Evolutionary conservation across 2,113 vertebrate genomes (phyloP), one percentile per base, ranked within the genome.

Genomic region (Pleuronectes platessa): DNA sequence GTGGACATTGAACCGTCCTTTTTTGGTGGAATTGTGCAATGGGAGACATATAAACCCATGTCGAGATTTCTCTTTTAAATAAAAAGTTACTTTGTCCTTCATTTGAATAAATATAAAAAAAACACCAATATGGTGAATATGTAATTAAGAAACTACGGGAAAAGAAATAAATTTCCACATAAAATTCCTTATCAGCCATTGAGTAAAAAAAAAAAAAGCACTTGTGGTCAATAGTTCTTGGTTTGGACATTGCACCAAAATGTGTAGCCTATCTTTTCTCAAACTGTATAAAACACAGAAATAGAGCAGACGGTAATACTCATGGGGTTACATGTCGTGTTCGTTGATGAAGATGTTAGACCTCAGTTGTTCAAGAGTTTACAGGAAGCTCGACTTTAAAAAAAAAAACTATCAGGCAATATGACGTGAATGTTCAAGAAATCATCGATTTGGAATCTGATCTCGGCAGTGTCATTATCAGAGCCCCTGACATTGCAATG

Each of bases 81-180:
- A 81, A 68, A 68, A 83, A 71, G 73, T 86, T 74, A 69, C 67
- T 0, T 56, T 55, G 72, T 86, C 81, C 85, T 90, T 89, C 84
- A 90, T 89, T 72, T 90, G 10, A 89, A 89, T 85, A 89, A 90
- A 87, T 89, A 92, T 66, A 54, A 79, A 70, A 70, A 27, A 89
- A 92, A 74, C 93, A 94, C 94, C 94, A 95, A 95, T 94, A 92
- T 95, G 94, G 93, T 93, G 93, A 84, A 91, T 79, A 90, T 68
- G 53, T 66, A 79, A 74, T 35, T 67, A 80, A 70, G 58, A 82
- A 86, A 81, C 74, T 69, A 65, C 37, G 18, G 70, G 75, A 74
- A 89, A 84, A 81, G 26, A 54, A 67, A 76, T 20, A 55, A 20
- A 58, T 66, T 65, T 76, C 74, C 54, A 77, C 49, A 55, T 58